Evolutionary conservation across 2,113 vertebrate species (phyloP), one percentile per base, ranked within the genome.

Genomic region (Rana temporaria): DNA sequence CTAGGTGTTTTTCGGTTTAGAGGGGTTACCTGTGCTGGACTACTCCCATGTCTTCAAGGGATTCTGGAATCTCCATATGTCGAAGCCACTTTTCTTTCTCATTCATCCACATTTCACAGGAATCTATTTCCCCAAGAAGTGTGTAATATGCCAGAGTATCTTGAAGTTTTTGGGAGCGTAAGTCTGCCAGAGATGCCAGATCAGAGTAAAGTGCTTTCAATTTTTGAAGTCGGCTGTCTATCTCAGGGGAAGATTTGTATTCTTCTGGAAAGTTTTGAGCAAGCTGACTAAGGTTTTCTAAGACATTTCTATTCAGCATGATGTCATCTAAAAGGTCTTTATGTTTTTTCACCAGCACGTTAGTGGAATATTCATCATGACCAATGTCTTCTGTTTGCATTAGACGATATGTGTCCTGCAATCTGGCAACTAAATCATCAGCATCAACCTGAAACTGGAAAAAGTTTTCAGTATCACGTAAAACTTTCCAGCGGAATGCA

Each of bases 361-460:
- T 93, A 0, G 96, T 99, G 73, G 94, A 96, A 77, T 95, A 96
- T 77, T 99, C 97, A 0, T 99, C 97, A 3, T 96, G 95, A 2
- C 97, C 97, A 1, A 96, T 87, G 1, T 99, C 97, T 0, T 96
- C 90, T 0, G 87, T 88, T 3, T 87, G 94, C 82, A 95, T 95
- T 69, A 96, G 89, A 66, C 95, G 91, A 67, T 90, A 92, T 14
- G 95, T 92, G 0, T 97, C 96, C 80, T 94, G 88, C 69, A 99
- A 87, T 93, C 94, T 96, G 57, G 93, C 90, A 32, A 93, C 95
- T 57, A 98, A 88, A 42, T 99, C 98, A 12, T 98, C 96, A 0
- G 95, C 95, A 4, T 99, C 97, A 0, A 94, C 96, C 85, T 99
- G 97, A 88, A 98, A 96, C 91, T 99, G 98, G 93, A 97, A 99